Conservation (phyloP, 2,888 invertebrate species). For the Ochropleura leucogaster region DNA sequence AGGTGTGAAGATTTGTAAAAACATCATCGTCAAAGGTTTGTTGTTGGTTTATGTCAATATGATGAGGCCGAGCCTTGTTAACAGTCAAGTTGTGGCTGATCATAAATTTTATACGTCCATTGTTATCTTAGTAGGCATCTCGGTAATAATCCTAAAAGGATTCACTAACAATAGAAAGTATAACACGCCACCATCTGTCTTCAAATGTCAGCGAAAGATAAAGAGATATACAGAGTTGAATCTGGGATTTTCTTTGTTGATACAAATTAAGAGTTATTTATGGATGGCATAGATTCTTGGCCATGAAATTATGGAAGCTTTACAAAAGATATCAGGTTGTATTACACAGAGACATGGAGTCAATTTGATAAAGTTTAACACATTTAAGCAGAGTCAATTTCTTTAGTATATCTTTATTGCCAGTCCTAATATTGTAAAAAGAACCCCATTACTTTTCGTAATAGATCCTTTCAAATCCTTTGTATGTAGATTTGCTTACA, state of each 20-base stretch:
- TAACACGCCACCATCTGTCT: constrained; percentile 70
- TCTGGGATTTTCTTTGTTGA: constrained; percentile 60
- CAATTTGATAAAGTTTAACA: constrained; percentile 5
- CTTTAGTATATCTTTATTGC: not conserved
- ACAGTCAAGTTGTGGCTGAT: constrained; percentile 38
- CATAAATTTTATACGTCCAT: constrained; percentile 62
- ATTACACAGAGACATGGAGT: not conserved
- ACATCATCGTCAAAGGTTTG: constrained; percentile 31
- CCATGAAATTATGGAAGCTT: constrained; percentile 25
- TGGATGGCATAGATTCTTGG: constrained; percentile 33
- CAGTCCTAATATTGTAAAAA: not conserved
- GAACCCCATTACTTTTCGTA: not conserved
- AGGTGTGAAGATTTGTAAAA: constrained; percentile 43
- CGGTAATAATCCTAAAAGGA: constrained; percentile 69
- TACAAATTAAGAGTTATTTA: constrained; percentile 55
- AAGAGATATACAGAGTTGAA: constrained; percentile 53
- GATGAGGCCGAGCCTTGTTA: constrained; percentile 35
- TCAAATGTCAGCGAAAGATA: constrained; percentile 67
- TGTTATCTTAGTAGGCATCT: constrained; percentile 60
- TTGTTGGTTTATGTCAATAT: constrained; percentile 37
- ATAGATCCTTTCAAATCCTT: not conserved
- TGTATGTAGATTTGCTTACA: constrained; percentile 19
- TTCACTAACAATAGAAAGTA: constrained; percentile 70
- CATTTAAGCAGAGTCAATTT: not conserved
- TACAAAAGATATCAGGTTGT: not conserved